Conservation (phyloP, 2,888 invertebrate genomes). For the Mythimna albipuncta region DNA sequence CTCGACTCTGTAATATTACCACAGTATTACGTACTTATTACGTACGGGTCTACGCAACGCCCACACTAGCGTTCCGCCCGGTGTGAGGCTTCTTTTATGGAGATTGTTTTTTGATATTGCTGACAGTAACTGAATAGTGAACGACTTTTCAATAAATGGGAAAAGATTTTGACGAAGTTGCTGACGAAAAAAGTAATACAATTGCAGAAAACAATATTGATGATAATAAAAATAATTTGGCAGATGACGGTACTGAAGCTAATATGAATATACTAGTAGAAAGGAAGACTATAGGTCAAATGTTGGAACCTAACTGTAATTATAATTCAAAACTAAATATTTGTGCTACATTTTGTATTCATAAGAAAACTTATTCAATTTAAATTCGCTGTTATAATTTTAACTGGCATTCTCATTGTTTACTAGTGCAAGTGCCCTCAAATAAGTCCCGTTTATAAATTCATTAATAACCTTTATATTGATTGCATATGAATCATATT, state of each 20-base stretch:
- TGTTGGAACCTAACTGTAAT: conserved; percentile 13
- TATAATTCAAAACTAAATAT: conserved; percentile 5
- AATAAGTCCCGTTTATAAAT: not conserved
- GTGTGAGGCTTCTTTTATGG: conserved; percentile 20
- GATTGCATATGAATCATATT: conserved; percentile 7
- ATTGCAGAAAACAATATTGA: not conserved
- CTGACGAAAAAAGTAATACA: not conserved
- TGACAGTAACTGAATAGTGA: conserved; percentile 11
- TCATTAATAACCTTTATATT: conserved; percentile 13
- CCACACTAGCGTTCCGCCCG: conserved; percentile 24
- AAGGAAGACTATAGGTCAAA: conserved; percentile 23
- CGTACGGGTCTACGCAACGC: conserved; percentile 46
- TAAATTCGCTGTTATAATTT: conserved; percentile 6
- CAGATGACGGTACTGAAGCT: not conserved
- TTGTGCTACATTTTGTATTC: conserved; percentile 31
- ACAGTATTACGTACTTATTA: conserved; percentile 54
- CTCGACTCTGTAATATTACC: conserved; percentile 41
- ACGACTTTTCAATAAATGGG: not conserved
- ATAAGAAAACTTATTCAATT: not conserved
- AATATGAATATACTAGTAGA: not conserved
- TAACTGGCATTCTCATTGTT: not conserved
- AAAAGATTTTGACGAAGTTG: not conserved
- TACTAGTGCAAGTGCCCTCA: not conserved
- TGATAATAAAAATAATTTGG: not conserved
- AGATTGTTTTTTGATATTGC: conserved; percentile 12